Evolutionary conservation across 2,888 invertebrate species (phyloP).

Genomic region (Petrolisthes cinctipes): DNA sequence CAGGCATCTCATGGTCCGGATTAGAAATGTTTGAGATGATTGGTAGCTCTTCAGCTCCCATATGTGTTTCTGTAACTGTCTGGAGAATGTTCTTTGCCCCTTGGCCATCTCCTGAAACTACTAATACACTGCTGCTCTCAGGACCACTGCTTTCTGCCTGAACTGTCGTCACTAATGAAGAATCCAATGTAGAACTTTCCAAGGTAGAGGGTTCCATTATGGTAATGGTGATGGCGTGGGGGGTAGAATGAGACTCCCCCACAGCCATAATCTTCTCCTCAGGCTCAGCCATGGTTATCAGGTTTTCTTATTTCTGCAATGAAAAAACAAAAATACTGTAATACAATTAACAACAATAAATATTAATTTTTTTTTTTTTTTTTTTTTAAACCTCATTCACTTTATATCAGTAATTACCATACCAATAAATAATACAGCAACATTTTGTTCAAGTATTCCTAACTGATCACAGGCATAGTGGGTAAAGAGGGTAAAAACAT

Average conservation of each 20-base stretch:
- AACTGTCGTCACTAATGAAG: conserved; percentile 42
- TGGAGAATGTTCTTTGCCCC: conserved; percentile 29
- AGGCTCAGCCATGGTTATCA: conserved; percentile 37
- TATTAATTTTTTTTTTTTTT: not conserved
- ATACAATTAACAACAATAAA: not conserved
- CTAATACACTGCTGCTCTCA: conserved; percentile 28
- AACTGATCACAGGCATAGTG: too few relatives aligned
- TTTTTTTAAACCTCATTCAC: not conserved
- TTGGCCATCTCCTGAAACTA: conserved; percentile 26
- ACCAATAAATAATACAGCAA: too few relatives aligned
- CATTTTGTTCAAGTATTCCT: too few relatives aligned
- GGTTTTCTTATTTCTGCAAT: not conserved
- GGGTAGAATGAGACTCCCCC: conserved; percentile 37
- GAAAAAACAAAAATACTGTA: not conserved
- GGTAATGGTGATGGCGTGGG: conserved; percentile 58
- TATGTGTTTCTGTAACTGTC: conserved; percentile 55
- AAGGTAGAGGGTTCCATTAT: conserved; percentile 52
- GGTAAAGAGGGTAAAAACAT: too few relatives aligned
- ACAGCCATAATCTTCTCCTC: conserved; percentile 33
- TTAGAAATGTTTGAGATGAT: conserved; percentile 51
- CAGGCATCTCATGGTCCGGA: conserved; percentile 19
- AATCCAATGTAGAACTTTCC: conserved; percentile 11
- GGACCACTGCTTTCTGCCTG: conserved; percentile 4
- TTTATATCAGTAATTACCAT: too few relatives aligned
- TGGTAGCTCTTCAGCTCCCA: conserved; percentile 47